A percentile compares a stretch with the other conserved stretches of the same genome.
These are phyloP conservation scores for Agonopterix alstromeriana DNA, from an alignment of 2,888 invertebrate species.

Conservation along the genomic window DNA sequence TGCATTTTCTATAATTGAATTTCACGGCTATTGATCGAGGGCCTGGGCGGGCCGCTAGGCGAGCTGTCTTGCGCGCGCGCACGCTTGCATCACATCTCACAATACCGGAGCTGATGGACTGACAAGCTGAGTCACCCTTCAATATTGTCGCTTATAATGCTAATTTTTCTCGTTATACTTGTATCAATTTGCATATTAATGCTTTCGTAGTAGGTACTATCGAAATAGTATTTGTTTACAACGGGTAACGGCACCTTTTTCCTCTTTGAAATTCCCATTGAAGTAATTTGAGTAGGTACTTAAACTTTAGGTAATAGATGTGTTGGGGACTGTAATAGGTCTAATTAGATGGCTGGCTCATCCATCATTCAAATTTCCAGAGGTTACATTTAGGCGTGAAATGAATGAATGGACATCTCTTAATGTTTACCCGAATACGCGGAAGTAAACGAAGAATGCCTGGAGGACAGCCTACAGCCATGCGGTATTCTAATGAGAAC, in stretches of 20 bases:
- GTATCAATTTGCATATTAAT: slow-evolving; percentile 73
- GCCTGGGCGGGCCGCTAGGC: slow-evolving; percentile 63
- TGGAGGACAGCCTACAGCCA: too few relatives aligned
- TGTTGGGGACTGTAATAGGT: neutral
- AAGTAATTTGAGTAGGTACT: too few relatives aligned
- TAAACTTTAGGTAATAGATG: slow-evolving; percentile 3
- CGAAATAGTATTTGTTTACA: slow-evolving; percentile 27
- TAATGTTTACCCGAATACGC: too few relatives aligned
- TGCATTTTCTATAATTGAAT: slow-evolving; percentile 47
- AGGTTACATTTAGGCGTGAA: too few relatives aligned
- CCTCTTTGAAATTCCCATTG: too few relatives aligned
- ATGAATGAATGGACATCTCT: too few relatives aligned
- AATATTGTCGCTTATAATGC: slow-evolving; percentile 70
- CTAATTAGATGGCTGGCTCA: too few relatives aligned
- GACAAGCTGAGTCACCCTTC: slow-evolving; percentile 65
- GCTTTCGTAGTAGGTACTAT: slow-evolving; percentile 40
- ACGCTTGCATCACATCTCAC: slow-evolving; percentile 42
- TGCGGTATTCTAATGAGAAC: too few relatives aligned
- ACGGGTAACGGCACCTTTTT: neutral
- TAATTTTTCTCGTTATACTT: slow-evolving; percentile 67
- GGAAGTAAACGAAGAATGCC: too few relatives aligned
- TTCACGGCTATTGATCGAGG: slow-evolving; percentile 65
- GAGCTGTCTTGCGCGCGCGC: slow-evolving; percentile 43
- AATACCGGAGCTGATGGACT: slow-evolving; percentile 58
- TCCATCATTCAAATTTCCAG: too few relatives aligned